phyloP scores from a whole-genome alignment of 1,140 invertebrate species.

The Aethina tumida region DNA sequence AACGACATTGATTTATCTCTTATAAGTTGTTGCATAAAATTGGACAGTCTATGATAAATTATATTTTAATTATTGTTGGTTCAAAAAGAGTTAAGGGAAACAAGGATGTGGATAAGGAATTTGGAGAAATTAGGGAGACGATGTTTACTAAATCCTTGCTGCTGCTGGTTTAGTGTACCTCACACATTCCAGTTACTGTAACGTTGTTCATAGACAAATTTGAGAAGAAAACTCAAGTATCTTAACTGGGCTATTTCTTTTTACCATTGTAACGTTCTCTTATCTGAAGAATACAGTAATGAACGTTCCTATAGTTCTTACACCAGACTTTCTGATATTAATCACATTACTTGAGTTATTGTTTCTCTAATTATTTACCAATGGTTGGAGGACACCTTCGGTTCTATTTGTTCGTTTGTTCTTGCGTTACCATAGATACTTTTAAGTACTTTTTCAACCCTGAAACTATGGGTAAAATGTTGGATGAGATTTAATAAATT shows the following conservation, averaged over 20 bases:
- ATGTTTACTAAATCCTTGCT: conserved; percentile 37
- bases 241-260: conserved; percentile 16
- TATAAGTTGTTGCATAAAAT: too few species aligned
- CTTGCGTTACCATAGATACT: conserved; percentile 46
- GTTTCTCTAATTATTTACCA: conserved; percentile 56
- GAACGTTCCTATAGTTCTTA: conserved; percentile 56
- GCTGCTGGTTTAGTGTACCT: conserved; percentile 31
- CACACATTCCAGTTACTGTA: conserved; percentile 22
- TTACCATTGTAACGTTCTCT: conserved; percentile 27
- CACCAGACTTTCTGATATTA: conserved; percentile 41
- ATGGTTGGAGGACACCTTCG: conserved; percentile 38
- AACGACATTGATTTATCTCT: too few species aligned
- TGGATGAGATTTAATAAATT: conserved; percentile 61
- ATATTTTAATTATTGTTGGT: too few species aligned
- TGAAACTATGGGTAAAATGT: conserved; percentile 67
- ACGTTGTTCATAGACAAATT: conserved; percentile 34
- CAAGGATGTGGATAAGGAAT: conserved; percentile 34
- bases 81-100: conserved; percentile 43
- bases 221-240: conserved; percentile 34
- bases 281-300: conserved; percentile 16
- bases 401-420: conserved; percentile 59
- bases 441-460: conserved; percentile 58
- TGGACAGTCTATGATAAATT: too few species aligned
- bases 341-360: conserved; percentile 41
- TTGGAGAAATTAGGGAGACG: conserved; percentile 33